Evolutionary conservation across 2,797 vertebrate genomes (phyloP).

Genomic region (Peromyscus aztecus): DNA sequence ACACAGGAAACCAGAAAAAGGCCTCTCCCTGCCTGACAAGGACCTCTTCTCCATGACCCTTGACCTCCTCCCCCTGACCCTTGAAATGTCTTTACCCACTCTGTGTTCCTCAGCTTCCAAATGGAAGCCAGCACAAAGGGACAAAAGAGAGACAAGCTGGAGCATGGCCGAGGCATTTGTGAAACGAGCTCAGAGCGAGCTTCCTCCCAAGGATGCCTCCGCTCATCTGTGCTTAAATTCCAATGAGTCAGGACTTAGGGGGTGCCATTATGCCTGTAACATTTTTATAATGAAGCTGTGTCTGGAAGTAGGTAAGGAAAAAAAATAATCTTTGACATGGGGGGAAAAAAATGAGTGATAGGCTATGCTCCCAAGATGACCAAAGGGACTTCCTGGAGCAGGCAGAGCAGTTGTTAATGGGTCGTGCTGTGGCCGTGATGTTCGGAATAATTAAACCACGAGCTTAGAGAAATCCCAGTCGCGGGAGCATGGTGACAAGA

Average conservation of each 20-base stretch:
- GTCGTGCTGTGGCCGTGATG: conserved; percentile 60
- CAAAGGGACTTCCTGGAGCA: conserved; percentile 66
- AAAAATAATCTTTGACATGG: conserved; percentile 25
- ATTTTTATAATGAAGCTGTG: conserved; percentile 73
- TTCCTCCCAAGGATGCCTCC: fast-evolving
- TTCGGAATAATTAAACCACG: conserved; percentile 78
- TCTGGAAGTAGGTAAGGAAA: conserved; percentile 38
- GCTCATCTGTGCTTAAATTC: conserved; percentile 67
- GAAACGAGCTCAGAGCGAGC: background rate
- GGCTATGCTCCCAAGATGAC: conserved; percentile 58
- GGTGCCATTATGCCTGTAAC: background rate
- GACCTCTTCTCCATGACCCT: background rate
- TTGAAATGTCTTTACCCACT: background rate
- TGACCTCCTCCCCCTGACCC: background rate
- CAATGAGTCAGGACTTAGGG: background rate
- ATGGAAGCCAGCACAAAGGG: conserved; percentile 42
- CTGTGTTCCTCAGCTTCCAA: conserved; percentile 47
- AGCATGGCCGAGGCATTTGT: background rate
- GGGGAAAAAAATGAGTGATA: background rate
- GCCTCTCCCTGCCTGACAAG: background rate
- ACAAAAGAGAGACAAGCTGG: no score
- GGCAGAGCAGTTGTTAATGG: conserved; percentile 68
- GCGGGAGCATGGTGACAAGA: background rate
- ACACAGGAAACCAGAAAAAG: background rate
- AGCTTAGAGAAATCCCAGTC: conserved; percentile 59